Conservation (phyloP, 2,888 invertebrate species). For the Teleogryllus oceanicus region DNA sequence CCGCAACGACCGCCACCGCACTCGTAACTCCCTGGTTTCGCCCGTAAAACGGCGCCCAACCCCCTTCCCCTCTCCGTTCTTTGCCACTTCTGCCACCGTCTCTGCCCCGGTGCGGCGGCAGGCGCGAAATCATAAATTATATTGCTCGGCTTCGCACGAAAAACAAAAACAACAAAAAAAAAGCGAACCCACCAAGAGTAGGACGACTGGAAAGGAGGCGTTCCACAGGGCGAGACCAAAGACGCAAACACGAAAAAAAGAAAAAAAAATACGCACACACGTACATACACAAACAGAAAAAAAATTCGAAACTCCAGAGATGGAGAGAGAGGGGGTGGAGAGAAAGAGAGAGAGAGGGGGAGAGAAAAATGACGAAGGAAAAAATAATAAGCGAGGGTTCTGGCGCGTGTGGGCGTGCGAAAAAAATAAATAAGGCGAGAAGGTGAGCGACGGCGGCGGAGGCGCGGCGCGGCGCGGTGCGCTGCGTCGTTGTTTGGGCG, state of each 20-base stretch:
- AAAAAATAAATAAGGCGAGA: constrained; percentile 2
- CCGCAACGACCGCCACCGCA: not conserved
- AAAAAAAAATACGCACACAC: not conserved
- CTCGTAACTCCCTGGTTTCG: not conserved
- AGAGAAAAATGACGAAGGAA: not conserved
- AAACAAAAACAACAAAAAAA: not conserved
- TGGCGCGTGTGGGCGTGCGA: not conserved
- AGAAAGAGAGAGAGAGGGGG: not conserved
- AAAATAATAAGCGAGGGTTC: no score
- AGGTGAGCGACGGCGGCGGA: not conserved
- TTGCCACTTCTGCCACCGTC: not conserved
- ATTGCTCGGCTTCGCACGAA: not conserved
- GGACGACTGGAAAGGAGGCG: not conserved
- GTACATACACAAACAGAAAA: no score
- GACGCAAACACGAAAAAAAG: not conserved
- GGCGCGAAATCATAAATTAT: constrained; percentile 18
- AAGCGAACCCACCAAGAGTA: not conserved
- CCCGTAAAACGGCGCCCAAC: not conserved
- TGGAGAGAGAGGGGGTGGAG: not conserved
- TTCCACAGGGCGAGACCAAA: not conserved
- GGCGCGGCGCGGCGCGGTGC: not conserved
- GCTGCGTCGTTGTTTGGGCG: not conserved
- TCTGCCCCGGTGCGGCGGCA: not conserved
- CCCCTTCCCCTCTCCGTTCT: not conserved
- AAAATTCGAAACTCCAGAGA: no score